Evolutionary conservation across 2,797 vertebrate species (phyloP).

Genomic region (Microctenopoma lineatum): DNA sequence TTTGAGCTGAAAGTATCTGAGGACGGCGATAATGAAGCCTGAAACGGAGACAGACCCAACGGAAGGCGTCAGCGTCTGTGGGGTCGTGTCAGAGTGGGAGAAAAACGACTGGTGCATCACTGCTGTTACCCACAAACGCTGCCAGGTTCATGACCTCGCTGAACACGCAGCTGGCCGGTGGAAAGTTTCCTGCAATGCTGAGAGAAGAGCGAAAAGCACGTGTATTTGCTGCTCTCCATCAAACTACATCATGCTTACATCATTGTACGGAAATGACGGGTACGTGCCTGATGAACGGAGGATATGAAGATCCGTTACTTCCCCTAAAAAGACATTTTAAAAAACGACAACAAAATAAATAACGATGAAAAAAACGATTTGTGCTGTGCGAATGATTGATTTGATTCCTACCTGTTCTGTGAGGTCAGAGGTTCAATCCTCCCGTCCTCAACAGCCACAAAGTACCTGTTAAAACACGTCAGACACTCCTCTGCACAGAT

Average conservation of each 20-base stretch:
- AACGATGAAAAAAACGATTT: not conserved
- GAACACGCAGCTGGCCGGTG: slow-evolving; percentile 93
- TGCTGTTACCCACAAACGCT: slow-evolving; percentile 88
- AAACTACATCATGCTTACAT: not conserved
- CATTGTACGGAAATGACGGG: not conserved
- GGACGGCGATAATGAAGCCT: slow-evolving; percentile 88
- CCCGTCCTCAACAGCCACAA: slow-evolving; percentile 87
- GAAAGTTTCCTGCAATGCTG: slow-evolving; percentile 89
- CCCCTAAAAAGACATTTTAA: slow-evolving; percentile 52
- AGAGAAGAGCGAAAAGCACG: not conserved
- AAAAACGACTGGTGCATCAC: not conserved
- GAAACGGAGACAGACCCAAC: slow-evolving; percentile 27
- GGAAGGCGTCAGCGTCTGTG: too few species aligned
- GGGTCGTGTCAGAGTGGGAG: too few species aligned
- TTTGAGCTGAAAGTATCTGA: slow-evolving; percentile 92
- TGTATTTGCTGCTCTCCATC: not conserved
- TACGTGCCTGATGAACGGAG: slow-evolving; percentile 92
- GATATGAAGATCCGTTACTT: slow-evolving; percentile 71
- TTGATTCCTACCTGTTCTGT: slow-evolving; percentile 82
- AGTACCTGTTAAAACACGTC: slow-evolving; percentile 83
- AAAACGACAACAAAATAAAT: slow-evolving; percentile 21
- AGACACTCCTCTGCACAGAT: too few species aligned
- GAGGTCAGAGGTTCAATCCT: slow-evolving; percentile 85
- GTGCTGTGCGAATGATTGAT: not conserved
- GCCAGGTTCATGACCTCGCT: slow-evolving; percentile 94